Conservation (phyloP, 2,888 invertebrate genomes). For the Acanthoscelides obtectus region DNA sequence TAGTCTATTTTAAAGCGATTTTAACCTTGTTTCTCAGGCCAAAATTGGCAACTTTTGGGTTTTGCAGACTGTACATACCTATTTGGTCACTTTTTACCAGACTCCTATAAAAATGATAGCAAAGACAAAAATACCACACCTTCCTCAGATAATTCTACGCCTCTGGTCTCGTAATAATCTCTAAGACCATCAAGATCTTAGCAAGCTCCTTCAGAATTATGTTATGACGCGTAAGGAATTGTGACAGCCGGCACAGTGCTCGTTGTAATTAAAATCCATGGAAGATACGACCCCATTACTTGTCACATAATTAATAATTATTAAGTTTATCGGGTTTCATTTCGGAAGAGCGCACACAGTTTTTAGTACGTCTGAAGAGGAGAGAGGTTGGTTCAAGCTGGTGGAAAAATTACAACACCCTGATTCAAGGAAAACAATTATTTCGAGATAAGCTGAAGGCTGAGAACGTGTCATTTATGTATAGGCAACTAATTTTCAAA, state of each 20-base stretch:
- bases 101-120: no score
- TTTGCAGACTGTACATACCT: no score
- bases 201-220: background rate
- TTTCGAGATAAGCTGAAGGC: no score
- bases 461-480: no score
- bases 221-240: background rate
- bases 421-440: no score
- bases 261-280: constrained; percentile 5
- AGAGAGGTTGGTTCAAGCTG: background rate
- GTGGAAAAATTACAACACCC: no score
- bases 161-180: background rate
- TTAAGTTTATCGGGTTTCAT: background rate
- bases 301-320: constrained; percentile 29
- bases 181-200: background rate
- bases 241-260: background rate
- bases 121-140: no score
- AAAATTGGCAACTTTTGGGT: no score
- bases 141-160: background rate
- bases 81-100: no score
- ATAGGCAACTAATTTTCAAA: no score
- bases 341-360: background rate
- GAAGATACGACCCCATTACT: constrained; percentile 37
- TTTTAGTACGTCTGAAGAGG: background rate
- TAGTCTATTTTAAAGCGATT: no score
- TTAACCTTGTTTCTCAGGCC: no score